Evolutionary conservation across 2,797 vertebrate genomes (phyloP).

Genomic region (Sebastes minor): DNA sequence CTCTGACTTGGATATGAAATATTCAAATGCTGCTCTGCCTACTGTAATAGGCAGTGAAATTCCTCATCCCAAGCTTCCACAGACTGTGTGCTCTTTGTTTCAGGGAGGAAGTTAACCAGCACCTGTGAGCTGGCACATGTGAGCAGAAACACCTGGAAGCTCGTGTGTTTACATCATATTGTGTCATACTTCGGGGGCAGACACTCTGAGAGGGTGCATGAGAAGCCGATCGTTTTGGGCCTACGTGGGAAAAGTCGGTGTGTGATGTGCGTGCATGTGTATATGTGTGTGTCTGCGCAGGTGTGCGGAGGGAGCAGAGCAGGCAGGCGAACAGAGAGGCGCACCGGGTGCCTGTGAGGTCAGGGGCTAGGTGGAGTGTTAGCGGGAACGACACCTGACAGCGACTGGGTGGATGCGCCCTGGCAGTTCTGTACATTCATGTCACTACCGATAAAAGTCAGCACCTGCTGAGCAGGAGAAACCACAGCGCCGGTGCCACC

Average conservation of each 20-base stretch:
- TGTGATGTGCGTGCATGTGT: constrained; percentile 35
- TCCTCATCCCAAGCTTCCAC: constrained; percentile 39
- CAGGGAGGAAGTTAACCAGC: not conserved
- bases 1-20: constrained; percentile 63
- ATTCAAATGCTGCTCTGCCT: constrained; percentile 53
- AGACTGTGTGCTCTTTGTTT: constrained; percentile 27
- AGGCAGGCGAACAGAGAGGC: constrained; percentile 58
- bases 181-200: constrained; percentile 18
- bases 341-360: constrained; percentile 72
- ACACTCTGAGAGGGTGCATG: not conserved
- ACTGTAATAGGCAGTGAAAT: constrained; percentile 47
- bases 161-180: not conserved
- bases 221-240: constrained; percentile 21
- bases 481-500: constrained; percentile 55
- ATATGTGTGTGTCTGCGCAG: constrained; percentile 36
- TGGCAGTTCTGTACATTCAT: constrained; percentile 82
- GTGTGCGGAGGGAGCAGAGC: constrained; percentile 52
- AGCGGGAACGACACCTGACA: constrained; percentile 80
- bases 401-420: constrained; percentile 71
- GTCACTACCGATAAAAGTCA: constrained; percentile 80
- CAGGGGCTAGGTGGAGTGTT: constrained; percentile 79
- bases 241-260: constrained; percentile 17
- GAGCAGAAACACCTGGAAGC: constrained; percentile 17
- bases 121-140: constrained; percentile 5
- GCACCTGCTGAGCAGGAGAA: constrained; percentile 64